Conservation (phyloP, 2,888 invertebrate species). For the Tortricodes alternella region DNA sequence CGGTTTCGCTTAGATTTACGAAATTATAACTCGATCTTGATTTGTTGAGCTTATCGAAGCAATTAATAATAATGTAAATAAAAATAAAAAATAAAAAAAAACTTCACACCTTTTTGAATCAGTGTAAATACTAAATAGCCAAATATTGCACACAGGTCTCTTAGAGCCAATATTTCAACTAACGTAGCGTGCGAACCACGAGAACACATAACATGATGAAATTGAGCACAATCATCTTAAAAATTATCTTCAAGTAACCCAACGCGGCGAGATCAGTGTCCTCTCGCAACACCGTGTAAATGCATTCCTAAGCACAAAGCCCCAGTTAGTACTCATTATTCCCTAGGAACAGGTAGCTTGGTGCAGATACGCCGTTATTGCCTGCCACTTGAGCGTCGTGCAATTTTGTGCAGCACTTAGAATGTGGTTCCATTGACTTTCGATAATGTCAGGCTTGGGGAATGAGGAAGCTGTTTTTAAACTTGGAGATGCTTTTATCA, state of each 20-base stretch:
- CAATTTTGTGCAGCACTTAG: slow-evolving; percentile 53
- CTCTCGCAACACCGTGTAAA: slow-evolving; percentile 27
- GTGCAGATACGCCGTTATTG: slow-evolving; percentile 46
- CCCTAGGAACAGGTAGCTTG: slow-evolving; percentile 60
- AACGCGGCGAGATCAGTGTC: slow-evolving; percentile 26
- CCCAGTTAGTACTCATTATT: slow-evolving; percentile 69
- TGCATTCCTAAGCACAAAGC: slow-evolving; percentile 58
- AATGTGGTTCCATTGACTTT: slow-evolving; percentile 47
- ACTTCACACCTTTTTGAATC: too few relatives aligned
- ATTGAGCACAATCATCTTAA: slow-evolving; percentile 13
- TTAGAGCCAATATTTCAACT: slow-evolving; percentile 2
- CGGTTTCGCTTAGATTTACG: too few relatives aligned
- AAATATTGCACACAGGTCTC: too few relatives aligned
- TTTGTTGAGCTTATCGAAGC: too few relatives aligned
- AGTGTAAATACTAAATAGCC: too few relatives aligned
- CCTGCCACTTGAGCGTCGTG: slow-evolving; percentile 42
- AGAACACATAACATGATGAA: too few relatives aligned
- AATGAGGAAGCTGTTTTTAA: slow-evolving; percentile 36
- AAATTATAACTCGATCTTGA: too few relatives aligned
- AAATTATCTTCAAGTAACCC: slow-evolving; percentile 4
- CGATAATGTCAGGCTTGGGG: slow-evolving; percentile 42
- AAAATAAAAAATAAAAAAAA: too few relatives aligned
- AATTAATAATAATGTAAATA: too few relatives aligned
- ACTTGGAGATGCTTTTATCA: slow-evolving; percentile 1
- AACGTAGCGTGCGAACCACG: neutral